Evolutionary conservation across 2,888 invertebrate species (phyloP), one percentile per base, ranked within the genome.

Genomic region (Polia nebulosa): DNA sequence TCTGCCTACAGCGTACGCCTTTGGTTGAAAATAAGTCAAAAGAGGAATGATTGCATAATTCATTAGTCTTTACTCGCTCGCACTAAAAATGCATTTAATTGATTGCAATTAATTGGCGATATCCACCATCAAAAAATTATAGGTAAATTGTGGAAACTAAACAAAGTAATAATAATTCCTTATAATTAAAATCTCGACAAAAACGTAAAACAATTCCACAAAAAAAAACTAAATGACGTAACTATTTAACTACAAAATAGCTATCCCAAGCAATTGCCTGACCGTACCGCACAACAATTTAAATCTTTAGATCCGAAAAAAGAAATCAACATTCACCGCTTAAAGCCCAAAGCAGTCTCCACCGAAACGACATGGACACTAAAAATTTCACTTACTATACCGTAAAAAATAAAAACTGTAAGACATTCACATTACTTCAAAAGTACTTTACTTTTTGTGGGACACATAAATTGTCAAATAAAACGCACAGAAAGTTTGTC

Each of bases 401-500:
- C 63, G 68, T 63, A 63, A 34, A 61, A 67, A 77, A 68, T 63
- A 77, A 77, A 78, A 68, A 61, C 47, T 11, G 22, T 20, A 49
- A 49, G 41, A 68, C 68, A 51, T 15, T 53, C 49, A 67, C 68
- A 67, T 77, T 77, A 77, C 64, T 77, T 74, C 69, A 70, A 64
- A 69, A 68, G 69, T 72, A 80, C 70, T 76, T 73, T 78, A 75
- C 78, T 63, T 73, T 64, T 65, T 64, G 62, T 71, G 53, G 64
- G 63, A 68, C 72, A 76, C 77, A 82, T 78, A 84, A 85, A 83
- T 78, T 81, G 78, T 80, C 67, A 78, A 85, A 81, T 70, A 85
- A 83, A 76, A 78, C 60, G 44, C 27, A 71, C 64, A 73, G 49
- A 66, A 53, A 72, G 59, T 32, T 49, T 53, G 74, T 67, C 77